Base-by-base conservation (phyloP, 2,888 invertebrate species). In the Amiota minor region DNA sequence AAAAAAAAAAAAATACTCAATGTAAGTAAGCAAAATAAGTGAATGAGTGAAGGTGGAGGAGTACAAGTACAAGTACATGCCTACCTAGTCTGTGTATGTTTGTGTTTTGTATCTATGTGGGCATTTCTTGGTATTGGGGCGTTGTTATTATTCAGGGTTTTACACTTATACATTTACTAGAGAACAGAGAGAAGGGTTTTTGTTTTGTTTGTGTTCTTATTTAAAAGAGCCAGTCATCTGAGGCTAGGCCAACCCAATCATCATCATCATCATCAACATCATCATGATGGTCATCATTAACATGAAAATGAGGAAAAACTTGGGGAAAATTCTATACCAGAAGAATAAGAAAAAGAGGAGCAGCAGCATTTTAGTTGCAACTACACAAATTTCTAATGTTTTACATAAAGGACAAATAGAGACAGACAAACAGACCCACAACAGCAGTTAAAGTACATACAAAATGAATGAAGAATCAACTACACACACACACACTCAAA, bases 321-420 rank as follows among this genome's bases (percentile, higher is more conserved):
- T 74, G 77, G 20, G 20, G 20, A 59, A 59, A 59, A 59, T 59
- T 59, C 59, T 59, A 59, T 20, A 59, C 72, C 61, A 75, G 65
- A 70, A 35, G 49, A 46, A 46, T 55, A 46, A 46, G 59, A 46
- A 72, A 45, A 9, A 49, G 55, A 49, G 65, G 59, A 69, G 71
- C 56, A 69, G 49, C 49, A 59, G 46, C 18, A n/a, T n/a, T n/a
- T n/a, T n/a, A 71, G 70, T 50, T 18, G n/a, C 72, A 53, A 59
- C 59, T 59, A 59, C 12, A 59, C 59, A 59, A 59, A 35, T 35
- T 35, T 35, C 35, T 35, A 35, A 35, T 6, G 4, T 35, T 35
- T 35, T 35, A 35, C 35, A 35, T 35, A 35, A 35, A 35, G 35
- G 35, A 35, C 35, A 35, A 35, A 23, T 23, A 23, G 23, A 23